Percentiles rank a stretch among this genome's conserved stretches.
Conservation (phyloP, 2,888 invertebrate genomes). For the Psococerastis gibbosa region DNA sequence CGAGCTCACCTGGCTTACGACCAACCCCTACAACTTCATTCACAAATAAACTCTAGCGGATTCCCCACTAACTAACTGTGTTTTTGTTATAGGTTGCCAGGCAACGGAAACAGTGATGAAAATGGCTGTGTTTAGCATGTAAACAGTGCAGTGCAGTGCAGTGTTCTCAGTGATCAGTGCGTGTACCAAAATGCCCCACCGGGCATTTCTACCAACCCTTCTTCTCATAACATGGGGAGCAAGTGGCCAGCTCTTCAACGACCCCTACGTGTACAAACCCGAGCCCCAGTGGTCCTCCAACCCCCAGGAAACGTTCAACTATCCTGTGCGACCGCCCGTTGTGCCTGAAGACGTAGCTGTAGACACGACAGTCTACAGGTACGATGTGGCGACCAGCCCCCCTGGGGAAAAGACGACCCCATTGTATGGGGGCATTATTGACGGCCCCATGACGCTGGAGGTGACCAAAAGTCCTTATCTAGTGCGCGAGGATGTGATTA, state of each 20-base stretch:
- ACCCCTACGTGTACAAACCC: neutral
- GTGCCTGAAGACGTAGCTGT: neutral
- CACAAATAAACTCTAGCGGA: no score
- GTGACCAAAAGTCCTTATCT: conserved; percentile 51
- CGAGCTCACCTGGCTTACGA: no score
- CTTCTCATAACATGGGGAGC: neutral
- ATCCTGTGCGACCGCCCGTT: neutral
- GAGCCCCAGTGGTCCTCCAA: neutral
- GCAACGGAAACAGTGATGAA: no score
- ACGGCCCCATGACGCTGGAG: conserved; percentile 35
- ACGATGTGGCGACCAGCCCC: neutral
- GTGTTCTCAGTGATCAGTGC: no score
- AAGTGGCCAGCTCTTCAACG: neutral
- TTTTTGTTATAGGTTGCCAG: no score
- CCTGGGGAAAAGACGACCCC: neutral
- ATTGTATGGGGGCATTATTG: conserved; percentile 33
- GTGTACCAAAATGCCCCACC: no score
- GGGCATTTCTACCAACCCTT: neutral
- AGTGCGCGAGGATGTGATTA: conserved; percentile 56
- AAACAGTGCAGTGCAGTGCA: no score
- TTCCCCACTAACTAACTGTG: no score
- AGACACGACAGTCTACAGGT: conserved; percentile 1
- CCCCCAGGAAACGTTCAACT: neutral
- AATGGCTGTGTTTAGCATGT: no score
- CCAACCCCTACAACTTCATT: no score